Conservation (phyloP, 2,888 invertebrate genomes). For the Acanthosepion esculentum region DNA sequence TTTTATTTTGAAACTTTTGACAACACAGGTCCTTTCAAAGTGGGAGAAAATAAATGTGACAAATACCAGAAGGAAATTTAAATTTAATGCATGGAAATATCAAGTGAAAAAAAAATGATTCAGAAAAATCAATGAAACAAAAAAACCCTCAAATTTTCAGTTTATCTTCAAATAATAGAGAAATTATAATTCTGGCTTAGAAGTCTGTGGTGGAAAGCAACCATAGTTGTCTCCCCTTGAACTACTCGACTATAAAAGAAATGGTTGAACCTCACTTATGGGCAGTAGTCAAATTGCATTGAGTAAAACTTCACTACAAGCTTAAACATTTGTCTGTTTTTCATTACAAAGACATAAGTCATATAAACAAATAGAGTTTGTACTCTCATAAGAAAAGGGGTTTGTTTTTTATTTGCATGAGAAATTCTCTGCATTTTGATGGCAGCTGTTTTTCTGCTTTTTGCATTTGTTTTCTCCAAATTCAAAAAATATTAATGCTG, state of each 20-base stretch:
- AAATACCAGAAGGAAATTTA: background rate
- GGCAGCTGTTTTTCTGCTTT: background rate
- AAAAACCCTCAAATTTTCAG: too few relatives aligned
- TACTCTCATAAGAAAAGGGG: background rate
- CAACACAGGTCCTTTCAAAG: background rate
- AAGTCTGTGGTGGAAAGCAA: background rate
- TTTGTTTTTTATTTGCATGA: background rate
- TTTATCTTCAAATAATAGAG: too few relatives aligned
- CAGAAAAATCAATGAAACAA: too few relatives aligned
- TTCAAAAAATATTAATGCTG: background rate
- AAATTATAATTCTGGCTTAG: background rate
- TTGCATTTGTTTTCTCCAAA: background rate
- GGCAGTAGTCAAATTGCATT: too few relatives aligned
- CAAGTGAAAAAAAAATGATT: background rate
- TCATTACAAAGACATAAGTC: background rate
- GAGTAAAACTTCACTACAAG: too few relatives aligned
- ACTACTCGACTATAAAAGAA: too few relatives aligned
- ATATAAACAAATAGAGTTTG: background rate
- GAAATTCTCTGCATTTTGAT: background rate
- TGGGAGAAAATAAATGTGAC: background rate
- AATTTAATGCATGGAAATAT: background rate
- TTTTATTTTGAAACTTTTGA: conserved; percentile 8
- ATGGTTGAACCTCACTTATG: too few relatives aligned
- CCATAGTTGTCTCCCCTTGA: too few relatives aligned
- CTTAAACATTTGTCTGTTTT: too few relatives aligned